These are phyloP conservation scores for Amblyraja radiata DNA, from an alignment of 2,797 vertebrate genomes.

Conservation along the genomic window DNA sequence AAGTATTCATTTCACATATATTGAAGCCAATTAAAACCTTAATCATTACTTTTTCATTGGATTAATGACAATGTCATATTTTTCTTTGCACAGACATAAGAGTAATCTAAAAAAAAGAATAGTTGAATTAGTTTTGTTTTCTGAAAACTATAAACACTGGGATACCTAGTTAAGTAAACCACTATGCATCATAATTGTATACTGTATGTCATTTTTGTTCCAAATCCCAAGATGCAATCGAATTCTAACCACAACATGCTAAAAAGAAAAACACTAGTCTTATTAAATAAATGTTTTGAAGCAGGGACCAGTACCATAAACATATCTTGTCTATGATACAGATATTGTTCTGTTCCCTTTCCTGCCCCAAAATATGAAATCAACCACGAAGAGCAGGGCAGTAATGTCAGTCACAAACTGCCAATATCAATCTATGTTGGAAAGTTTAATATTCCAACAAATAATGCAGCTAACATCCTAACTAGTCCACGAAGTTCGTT, in stretches of 20 bases:
- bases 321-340: background rate
- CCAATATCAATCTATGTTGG: background rate
- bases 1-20: background rate
- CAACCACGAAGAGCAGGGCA: background rate
- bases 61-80: background rate
- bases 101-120: background rate
- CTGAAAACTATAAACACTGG: background rate
- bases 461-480: background rate
- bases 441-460: background rate
- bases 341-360: background rate
- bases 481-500: too few species aligned
- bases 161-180: background rate
- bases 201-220: background rate
- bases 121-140: background rate
- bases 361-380: background rate
- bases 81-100: background rate
- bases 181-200: background rate
- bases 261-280: background rate
- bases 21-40: background rate
- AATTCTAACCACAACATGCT: background rate
- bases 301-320: background rate
- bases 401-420: background rate
- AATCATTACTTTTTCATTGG: background rate
- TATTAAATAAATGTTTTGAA: background rate
- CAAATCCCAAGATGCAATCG: background rate